These are phyloP conservation scores for Crenuchus spilurus DNA, from an alignment of 2,797 vertebrate genomes.

Conservation along the genomic window DNA sequence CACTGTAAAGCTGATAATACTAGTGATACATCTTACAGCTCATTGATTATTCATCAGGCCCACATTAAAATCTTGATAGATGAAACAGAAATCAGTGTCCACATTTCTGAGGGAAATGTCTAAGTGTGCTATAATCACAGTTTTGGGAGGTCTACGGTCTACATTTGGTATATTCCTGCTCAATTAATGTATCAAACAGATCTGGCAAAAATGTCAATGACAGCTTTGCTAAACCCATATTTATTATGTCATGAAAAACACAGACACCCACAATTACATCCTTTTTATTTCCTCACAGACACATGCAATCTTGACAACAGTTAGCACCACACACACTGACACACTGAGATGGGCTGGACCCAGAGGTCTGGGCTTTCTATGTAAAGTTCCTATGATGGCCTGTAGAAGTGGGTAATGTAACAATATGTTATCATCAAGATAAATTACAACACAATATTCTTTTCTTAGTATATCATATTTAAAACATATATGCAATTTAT, in stretches of 20 bases:
- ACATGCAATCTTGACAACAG: neutral
- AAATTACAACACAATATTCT: neutral
- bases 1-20: neutral
- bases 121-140: neutral
- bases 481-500: neutral
- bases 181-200: neutral
- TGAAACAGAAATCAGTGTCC: neutral
- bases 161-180: neutral
- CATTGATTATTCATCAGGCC: neutral
- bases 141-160: neutral
- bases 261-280: neutral
- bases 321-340: neutral
- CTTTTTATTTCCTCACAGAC: no score
- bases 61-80: neutral
- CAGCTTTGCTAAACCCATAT: neutral
- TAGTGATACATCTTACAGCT: neutral
- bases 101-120: neutral
- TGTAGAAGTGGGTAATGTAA: neutral
- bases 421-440: neutral
- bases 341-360: conserved; percentile 39
- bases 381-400: neutral
- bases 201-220: neutral
- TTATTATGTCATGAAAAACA: neutral
- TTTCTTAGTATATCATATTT: neutral
- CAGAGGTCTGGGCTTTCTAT: neutral